Conservation (phyloP, 2,797 vertebrate species). For the Lagorchestes hirsutus region DNA sequence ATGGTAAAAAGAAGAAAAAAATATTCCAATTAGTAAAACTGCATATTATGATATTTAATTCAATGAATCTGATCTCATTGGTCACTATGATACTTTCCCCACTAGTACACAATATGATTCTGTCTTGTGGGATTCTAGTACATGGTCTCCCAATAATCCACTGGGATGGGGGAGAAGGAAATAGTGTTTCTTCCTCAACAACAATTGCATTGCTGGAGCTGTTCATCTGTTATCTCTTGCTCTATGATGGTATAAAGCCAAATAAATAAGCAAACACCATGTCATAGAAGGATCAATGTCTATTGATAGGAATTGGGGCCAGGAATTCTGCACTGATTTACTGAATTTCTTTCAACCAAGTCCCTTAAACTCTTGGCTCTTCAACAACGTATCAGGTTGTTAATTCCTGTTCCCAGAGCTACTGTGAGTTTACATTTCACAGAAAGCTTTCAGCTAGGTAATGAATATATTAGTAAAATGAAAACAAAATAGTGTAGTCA, state of each 20-base stretch:
- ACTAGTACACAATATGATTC: background rate
- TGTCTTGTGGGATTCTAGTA: background rate
- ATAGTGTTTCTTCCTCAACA: background rate
- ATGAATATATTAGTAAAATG: background rate
- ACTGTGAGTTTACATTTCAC: background rate
- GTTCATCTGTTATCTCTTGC: background rate
- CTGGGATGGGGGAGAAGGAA: background rate
- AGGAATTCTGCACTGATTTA: background rate
- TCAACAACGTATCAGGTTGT: background rate
- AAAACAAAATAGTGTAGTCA: background rate
- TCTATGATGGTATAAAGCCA: background rate
- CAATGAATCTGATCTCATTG: background rate
- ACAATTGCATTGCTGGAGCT: background rate
- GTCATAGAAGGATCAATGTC: background rate
- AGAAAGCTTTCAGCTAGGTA: background rate
- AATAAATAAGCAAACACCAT: background rate
- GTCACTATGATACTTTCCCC: background rate
- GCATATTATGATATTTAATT: background rate
- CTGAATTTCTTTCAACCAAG: background rate
- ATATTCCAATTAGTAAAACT: background rate
- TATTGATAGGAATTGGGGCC: background rate
- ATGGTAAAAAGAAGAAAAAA: background rate
- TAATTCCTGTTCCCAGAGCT: background rate
- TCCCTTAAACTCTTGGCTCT: background rate
- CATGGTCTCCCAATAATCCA: background rate